Conservation (phyloP, 2,797 vertebrate species). For the Lepus townsendii region DNA sequence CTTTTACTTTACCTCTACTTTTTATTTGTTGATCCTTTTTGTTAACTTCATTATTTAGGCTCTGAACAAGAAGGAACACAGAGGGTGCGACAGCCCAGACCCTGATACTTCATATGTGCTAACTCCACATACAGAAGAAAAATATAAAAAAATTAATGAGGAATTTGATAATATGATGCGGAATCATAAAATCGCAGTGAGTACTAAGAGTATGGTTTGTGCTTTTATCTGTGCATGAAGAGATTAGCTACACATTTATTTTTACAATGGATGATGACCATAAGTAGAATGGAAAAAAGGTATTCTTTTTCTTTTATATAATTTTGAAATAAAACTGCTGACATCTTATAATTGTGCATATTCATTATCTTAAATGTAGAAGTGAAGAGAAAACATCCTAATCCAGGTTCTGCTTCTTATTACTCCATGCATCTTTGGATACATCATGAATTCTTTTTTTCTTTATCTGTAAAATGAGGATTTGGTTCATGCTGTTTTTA, state of each 20-base stretch:
- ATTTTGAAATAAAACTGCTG: neutral
- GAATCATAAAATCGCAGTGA: constrained; percentile 99
- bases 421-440: neutral
- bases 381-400: neutral
- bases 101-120: constrained; percentile 99
- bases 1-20: constrained; percentile 94
- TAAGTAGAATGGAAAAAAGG: neutral
- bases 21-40: constrained; percentile 99
- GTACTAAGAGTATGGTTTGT: constrained; percentile 91
- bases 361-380: constrained; percentile 13
- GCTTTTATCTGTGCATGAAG: constrained; percentile 90
- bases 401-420: neutral
- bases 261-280: constrained; percentile 67
- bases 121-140: constrained; percentile 99
- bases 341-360: neutral
- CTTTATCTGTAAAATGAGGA: neutral
- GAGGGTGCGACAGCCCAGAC: constrained; percentile 99
- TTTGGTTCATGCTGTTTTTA: neutral
- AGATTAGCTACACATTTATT: constrained; percentile 78
- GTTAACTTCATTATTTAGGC: constrained; percentile 99
- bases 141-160: constrained; percentile 99
- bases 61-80: constrained; percentile 99
- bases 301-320: constrained; percentile 29
- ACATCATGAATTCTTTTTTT: neutral
- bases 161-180: constrained; percentile 99